Evolutionary conservation across 2,888 invertebrate genomes (phyloP), one percentile per base, ranked within the genome.

Genomic region (Colostygia pectinataria): DNA sequence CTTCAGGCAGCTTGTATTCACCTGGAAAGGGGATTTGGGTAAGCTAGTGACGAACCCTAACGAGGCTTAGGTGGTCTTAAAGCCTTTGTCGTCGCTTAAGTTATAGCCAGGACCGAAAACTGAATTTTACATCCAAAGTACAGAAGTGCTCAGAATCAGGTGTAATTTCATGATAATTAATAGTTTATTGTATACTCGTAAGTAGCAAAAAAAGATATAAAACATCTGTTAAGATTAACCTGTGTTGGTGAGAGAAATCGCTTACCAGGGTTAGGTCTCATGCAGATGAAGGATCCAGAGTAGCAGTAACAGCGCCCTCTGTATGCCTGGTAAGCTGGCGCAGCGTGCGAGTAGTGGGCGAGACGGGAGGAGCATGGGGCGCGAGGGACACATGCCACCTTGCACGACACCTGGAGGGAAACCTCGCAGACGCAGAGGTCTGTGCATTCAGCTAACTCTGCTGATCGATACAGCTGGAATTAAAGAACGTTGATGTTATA

Each of bases 281-380:
- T 96, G 88, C 97, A 97, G 86, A 97, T 97, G 84, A 97, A 97
- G 57, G 95, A 94, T 24, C 97, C 97, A 13, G 96, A 96, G 88
- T 97, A 97, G 86, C 97, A 97, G 66, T 97, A 93, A 84, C 97
- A 97, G 51, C 96, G 93, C 28, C 97, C 97, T 28, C 97, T 92
- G 79, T 95, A 96, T 5, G 97, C 97, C 83, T 96, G 96, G 88
- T 96, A 97, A 43, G 96, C 95, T 4, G 97, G 97, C 1, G 96
- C 95, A 27, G 96, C 95, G 83, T 97, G 97, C 71, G 96, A 96
- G 91, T 97, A 97, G 84, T 95, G 95, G 38, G 97, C 97, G 63
- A 96, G 93, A 57, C 96, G 94, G 7, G 96, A 96, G 64, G 96
- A 95, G 85, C 97, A 97, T 1, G 96, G 95, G 52, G 95, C 95